Percentiles rank a stretch among this genome's conserved stretches.
These are phyloP conservation scores for Poecile montanus DNA, from an alignment of 2,797 vertebrate species.

Conservation along the genomic window DNA sequence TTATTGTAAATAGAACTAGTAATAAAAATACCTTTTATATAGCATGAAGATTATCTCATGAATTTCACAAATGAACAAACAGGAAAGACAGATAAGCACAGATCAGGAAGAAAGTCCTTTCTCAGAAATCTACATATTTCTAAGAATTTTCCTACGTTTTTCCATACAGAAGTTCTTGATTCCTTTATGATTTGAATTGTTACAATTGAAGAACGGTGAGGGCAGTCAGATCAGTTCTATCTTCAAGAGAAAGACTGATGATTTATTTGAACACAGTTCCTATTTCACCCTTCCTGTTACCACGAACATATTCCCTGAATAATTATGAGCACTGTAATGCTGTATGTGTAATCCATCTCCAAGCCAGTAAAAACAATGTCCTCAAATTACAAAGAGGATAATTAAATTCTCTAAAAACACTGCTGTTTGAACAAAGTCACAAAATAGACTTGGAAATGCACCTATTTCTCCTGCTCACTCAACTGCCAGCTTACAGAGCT, in stretches of 20 bases:
- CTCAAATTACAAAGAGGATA: background rate
- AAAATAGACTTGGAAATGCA: background rate
- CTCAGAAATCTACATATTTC: background rate
- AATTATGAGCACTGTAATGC: background rate
- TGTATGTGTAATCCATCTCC: background rate
- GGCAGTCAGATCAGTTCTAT: background rate
- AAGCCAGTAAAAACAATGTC: background rate
- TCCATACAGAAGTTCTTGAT: background rate
- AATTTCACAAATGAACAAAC: background rate
- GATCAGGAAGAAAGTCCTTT: background rate
- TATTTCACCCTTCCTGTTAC: background rate
- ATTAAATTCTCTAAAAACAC: background rate
- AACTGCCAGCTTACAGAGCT: background rate
- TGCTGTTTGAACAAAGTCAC: background rate
- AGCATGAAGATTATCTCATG: background rate
- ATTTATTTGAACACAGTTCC: background rate
- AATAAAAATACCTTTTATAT: background rate
- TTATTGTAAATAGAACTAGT: slow-evolving; percentile 14
- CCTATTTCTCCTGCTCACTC: background rate
- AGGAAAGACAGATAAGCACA: background rate
- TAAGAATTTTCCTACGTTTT: background rate
- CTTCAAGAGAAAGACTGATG: background rate
- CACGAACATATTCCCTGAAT: background rate
- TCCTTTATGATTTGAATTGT: background rate
- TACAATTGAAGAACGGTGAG: background rate